These are phyloP conservation scores for Neodiprion fabricii DNA, from an alignment of 1,140 invertebrate genomes.

Conservation along the genomic window DNA sequence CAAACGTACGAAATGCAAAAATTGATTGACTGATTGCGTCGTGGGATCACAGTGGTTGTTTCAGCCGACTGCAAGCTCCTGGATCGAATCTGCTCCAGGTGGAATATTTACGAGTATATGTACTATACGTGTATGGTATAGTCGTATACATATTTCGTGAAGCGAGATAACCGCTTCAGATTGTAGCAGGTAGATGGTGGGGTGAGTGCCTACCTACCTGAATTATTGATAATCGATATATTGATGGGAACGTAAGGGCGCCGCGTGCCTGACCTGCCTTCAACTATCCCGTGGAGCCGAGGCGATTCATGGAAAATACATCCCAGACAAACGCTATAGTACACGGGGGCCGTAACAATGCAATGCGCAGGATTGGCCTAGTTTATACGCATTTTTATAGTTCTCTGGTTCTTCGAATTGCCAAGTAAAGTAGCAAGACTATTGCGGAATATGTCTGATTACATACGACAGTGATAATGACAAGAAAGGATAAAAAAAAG, in stretches of 20 bases:
- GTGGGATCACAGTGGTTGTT: background rate
- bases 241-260: constrained; percentile 24
- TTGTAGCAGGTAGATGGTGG: constrained; percentile 15
- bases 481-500: too few relatives aligned
- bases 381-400: too few relatives aligned
- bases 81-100: background rate
- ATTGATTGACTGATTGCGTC: background rate
- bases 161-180: constrained; percentile 25
- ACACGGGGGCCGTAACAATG: background rate
- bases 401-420: too few relatives aligned
- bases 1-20: background rate
- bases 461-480: too few relatives aligned
- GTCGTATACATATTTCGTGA: constrained; percentile 20
- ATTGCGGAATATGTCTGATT: too few relatives aligned
- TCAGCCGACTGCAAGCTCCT: background rate
- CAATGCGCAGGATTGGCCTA: too few relatives aligned
- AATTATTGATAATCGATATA: constrained; percentile 35
- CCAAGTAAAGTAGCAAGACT: too few relatives aligned
- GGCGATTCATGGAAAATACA: constrained; percentile 6
- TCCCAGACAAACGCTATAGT: background rate
- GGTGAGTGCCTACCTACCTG: constrained; percentile 13
- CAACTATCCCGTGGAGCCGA: constrained; percentile 1
- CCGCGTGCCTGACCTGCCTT: constrained; percentile 13
- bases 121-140: background rate
- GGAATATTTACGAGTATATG: background rate